phyloP scores from a whole-genome alignment of 2,113 vertebrate genomes.

The Rallus limicola region DNA sequence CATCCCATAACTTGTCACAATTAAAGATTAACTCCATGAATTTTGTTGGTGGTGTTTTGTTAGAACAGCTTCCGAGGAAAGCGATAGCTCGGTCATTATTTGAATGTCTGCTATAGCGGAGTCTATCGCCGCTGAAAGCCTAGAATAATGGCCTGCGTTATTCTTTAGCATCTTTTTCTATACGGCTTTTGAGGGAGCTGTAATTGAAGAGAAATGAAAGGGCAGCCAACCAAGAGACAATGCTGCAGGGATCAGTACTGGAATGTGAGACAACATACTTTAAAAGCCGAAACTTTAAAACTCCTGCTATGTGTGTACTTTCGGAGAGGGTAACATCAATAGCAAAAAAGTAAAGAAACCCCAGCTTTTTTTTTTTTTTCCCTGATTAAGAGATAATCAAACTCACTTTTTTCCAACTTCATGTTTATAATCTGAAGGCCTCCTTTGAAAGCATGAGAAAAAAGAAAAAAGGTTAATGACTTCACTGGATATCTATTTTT shows the following conservation, averaged over 20 bases:
- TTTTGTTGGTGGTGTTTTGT: conserved; percentile 29
- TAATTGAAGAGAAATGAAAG: conserved; percentile 62
- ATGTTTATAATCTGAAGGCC: conserved; percentile 29
- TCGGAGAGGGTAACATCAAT: neutral
- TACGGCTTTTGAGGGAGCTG: conserved; percentile 56
- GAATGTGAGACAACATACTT: conserved; percentile 47
- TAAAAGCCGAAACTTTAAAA: conserved; percentile 50
- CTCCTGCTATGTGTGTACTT: neutral
- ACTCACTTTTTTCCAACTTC: neutral
- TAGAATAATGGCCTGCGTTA: conserved; percentile 55
- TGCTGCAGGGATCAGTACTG: conserved; percentile 46
- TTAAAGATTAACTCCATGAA: neutral
- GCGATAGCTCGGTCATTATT: conserved; percentile 19
- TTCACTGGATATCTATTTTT: conserved; percentile 10
- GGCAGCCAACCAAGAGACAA: conserved; percentile 53
- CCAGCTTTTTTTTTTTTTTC: neutral
- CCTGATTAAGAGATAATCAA: neutral
- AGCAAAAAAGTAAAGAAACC: neutral
- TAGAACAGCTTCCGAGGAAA: conserved; percentile 20
- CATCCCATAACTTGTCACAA: conserved; percentile 25
- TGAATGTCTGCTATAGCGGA: conserved; percentile 25
- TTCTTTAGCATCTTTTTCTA: conserved; percentile 66
- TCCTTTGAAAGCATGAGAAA: conserved; percentile 18
- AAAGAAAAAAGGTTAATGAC: conserved; percentile 17
- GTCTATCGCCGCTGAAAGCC: conserved; percentile 53